Evolutionary conservation across 2,113 vertebrate genomes (phyloP).

Genomic region (Gorsachius goisagi): DNA sequence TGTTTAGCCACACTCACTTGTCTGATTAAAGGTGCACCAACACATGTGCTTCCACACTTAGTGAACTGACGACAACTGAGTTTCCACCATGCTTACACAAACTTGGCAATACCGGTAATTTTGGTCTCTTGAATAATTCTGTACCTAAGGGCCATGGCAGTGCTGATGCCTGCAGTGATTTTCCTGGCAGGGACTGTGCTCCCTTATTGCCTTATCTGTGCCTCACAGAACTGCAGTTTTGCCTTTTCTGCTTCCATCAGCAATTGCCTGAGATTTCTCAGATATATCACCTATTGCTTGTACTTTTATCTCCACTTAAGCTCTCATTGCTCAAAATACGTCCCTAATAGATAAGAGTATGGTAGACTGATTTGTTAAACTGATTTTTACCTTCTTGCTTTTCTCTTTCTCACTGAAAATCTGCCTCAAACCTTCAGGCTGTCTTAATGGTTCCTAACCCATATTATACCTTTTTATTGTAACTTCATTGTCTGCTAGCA

Average conservation of each 20-base stretch:
- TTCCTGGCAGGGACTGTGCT: not conserved
- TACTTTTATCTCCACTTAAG: slow-evolving; percentile 27
- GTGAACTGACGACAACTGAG: not conserved
- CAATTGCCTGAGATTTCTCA: not conserved
- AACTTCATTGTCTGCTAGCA: not conserved
- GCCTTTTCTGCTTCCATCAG: slow-evolving; percentile 45
- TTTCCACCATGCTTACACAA: not conserved
- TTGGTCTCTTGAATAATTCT: not conserved
- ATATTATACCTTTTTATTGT: not conserved
- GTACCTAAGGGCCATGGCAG: not conserved
- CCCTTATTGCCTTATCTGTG: not conserved
- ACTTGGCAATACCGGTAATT: not conserved
- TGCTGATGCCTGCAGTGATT: not conserved
- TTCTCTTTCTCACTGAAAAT: not conserved
- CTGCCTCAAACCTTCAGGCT: not conserved
- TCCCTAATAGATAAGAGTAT: slow-evolving; percentile 6
- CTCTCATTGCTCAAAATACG: slow-evolving; percentile 14
- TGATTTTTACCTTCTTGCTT: slow-evolving; percentile 24
- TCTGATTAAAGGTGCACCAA: not conserved
- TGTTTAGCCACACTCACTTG: not conserved
- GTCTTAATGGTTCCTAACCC: not conserved
- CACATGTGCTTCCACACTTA: not conserved
- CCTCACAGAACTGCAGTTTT: not conserved
- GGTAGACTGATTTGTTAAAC: not conserved
- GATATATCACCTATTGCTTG: slow-evolving; percentile 8